Evolutionary conservation across 1,140 invertebrate species (phyloP), one percentile per base, ranked within the genome.

Genomic region (Drosophila ogumai): DNA sequence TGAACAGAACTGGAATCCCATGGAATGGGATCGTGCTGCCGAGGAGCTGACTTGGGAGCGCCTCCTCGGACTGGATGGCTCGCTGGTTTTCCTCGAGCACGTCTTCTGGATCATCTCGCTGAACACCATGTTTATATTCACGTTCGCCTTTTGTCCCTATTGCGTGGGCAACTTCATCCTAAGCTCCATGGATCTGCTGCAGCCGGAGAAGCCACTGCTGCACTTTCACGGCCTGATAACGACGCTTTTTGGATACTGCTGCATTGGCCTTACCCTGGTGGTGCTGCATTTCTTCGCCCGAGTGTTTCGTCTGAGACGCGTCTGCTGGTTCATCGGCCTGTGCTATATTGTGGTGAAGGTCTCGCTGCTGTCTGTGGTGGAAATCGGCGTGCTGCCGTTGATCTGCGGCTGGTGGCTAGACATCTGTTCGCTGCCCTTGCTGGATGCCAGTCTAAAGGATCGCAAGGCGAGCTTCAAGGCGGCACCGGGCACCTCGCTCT

Each of bases 351-450:
- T 99, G 47, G 98, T 99, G 1, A 99, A 99, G 93, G 96, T 97
- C n/a, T 98, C 97, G 4, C 93, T 99, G 34, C 92, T 99, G 5
- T 96, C 97, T 15, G 97, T 99, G 19, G 96, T 99, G 13, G 98
- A 99, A 94, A 98, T 99, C 68, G 98, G 98, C 8, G 96, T 99
- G 5, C 96, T 99, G 78, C 99, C 99, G 1, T 93, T 99, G 1
- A 96, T 99, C 8, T 99, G 98, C 92, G 99, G 99, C 15, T 99
- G 98, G 98, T 99, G 99, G 99, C 93, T 99, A 34, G 99, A 99
- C 91, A 97, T 99, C 67, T 99, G 99, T 91, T 99, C 98, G 0
- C 93, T 99, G 75, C 96, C 98, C 0, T 95, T 99, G 95, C 98
- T 99, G 90, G 98, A 99, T 93, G 97, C 97, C 6, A 97, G 97